Conservation (phyloP, 2,797 vertebrate species). For the Lagorchestes hirsutus region DNA sequence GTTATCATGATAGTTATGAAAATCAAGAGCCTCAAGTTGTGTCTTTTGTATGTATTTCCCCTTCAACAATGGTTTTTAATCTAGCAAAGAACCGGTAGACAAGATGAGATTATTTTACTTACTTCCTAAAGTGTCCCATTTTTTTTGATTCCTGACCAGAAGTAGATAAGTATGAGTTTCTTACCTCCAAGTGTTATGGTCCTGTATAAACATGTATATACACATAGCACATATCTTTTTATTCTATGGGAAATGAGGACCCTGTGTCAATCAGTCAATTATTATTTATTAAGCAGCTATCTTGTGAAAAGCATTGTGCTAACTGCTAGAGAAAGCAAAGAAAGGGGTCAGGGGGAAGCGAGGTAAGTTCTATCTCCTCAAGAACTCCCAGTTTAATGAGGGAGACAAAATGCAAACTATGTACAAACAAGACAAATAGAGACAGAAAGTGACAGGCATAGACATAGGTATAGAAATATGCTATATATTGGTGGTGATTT, state of each 20-base stretch:
- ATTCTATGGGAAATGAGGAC: not conserved
- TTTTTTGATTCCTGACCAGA: slow-evolving; percentile 35
- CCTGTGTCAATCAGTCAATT: not conserved
- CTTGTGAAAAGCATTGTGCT: not conserved
- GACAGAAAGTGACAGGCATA: not conserved
- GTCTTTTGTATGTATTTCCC: not conserved
- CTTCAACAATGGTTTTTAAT: not conserved
- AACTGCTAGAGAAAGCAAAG: not conserved
- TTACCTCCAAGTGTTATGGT: slow-evolving; percentile 57
- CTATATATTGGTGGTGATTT: not conserved
- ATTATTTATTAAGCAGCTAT: not conserved
- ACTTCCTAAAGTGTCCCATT: not conserved
- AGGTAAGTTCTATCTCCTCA: not conserved
- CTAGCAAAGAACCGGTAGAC: not conserved
- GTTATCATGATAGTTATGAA: not conserved
- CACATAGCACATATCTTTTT: not conserved
- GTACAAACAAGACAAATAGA: not conserved
- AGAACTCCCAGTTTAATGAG: not conserved
- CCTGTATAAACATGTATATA: not conserved
- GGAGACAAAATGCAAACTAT: not conserved
- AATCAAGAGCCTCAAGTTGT: not conserved
- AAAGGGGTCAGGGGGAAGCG: not conserved
- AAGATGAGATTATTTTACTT: not conserved
- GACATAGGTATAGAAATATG: not conserved
- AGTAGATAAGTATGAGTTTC: slow-evolving; percentile 36